These are phyloP conservation scores for Corythaixoides concolor DNA, from an alignment of 2,113 vertebrate species.

Conservation along the genomic window DNA sequence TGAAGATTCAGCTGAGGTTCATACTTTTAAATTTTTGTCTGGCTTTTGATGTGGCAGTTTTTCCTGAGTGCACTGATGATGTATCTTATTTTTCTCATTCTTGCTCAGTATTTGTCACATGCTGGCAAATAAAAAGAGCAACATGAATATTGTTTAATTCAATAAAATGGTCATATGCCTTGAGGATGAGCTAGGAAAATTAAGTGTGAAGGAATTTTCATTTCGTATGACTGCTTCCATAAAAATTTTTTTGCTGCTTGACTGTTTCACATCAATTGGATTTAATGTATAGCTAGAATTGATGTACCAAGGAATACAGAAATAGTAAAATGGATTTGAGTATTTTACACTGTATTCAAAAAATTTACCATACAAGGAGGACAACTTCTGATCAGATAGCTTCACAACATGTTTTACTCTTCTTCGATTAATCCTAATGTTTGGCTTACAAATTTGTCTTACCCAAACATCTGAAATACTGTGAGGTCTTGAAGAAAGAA, in stretches of 20 bases:
- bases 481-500: neutral
- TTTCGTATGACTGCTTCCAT: neutral
- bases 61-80: neutral
- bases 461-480: neutral
- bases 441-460: neutral
- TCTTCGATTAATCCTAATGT: neutral
- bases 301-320: neutral
- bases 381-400: neutral
- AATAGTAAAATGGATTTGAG: neutral
- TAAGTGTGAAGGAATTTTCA: neutral
- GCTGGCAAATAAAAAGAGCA: neutral
- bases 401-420: neutral
- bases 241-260: neutral
- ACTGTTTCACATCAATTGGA: neutral
- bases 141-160: neutral
- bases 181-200: neutral
- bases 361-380: neutral
- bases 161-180: neutral
- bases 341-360: neutral
- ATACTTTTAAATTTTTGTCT: neutral
- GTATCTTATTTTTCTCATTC: neutral
- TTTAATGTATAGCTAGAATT: neutral
- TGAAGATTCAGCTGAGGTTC: neutral
- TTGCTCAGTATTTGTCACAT: neutral
- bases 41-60: neutral